Evolutionary conservation across 2,888 invertebrate genomes (phyloP).

Genomic region (Folsomia candida): DNA sequence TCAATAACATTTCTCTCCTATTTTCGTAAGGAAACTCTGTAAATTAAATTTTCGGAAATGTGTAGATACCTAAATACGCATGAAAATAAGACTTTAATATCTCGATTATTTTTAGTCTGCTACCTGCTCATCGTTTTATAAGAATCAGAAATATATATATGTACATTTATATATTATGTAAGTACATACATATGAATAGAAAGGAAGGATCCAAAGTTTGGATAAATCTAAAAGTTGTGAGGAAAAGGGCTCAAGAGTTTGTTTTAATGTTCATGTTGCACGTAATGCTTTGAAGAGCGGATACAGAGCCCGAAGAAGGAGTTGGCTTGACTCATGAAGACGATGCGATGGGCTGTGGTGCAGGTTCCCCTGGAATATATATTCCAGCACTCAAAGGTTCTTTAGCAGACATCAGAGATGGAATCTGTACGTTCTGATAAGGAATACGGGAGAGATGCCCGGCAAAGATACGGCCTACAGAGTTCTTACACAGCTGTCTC

Average conservation of each 20-base stretch:
- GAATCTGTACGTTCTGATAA: slow-evolving; percentile 49
- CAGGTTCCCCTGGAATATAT: slow-evolving; percentile 31
- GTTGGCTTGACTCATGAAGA: not conserved
- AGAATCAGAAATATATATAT: too few relatives aligned
- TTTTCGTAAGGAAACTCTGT: not conserved
- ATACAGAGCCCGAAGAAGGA: too few relatives aligned
- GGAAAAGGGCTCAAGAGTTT: not conserved
- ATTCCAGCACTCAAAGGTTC: slow-evolving; percentile 37
- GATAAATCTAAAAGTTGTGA: not conserved
- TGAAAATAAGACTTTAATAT: not conserved
- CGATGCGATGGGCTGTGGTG: slow-evolving; percentile 7
- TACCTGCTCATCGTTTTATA: too few relatives aligned
- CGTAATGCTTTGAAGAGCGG: not conserved
- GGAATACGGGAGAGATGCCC: slow-evolving; percentile 49
- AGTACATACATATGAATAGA: too few relatives aligned
- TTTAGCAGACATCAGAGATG: slow-evolving; percentile 51
- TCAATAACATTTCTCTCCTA: not conserved
- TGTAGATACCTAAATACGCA: too few relatives aligned
- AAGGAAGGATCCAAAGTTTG: not conserved
- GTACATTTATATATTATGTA: too few relatives aligned
- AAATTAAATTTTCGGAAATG: too few relatives aligned
- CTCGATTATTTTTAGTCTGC: too few relatives aligned
- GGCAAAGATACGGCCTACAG: slow-evolving; percentile 45
- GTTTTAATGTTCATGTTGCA: slow-evolving; percentile 21
- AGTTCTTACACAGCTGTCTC: slow-evolving; percentile 51